Conservation (phyloP, 2,888 invertebrate genomes). For the Tipula unca region DNA sequence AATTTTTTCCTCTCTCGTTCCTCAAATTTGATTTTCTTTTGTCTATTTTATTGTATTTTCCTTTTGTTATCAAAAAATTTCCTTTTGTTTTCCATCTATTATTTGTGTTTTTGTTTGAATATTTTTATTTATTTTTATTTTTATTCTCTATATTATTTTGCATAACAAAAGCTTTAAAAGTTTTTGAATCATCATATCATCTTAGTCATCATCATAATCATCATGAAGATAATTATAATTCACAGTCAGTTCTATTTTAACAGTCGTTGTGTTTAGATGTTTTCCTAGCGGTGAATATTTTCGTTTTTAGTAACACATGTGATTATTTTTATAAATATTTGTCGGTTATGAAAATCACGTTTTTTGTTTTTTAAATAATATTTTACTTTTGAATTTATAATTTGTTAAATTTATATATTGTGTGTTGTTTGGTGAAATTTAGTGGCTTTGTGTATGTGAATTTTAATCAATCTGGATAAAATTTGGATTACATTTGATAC, state of each 20-base stretch:
- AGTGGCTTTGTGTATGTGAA: background rate
- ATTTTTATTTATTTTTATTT: background rate
- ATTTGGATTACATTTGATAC: background rate
- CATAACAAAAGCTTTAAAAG: slow-evolving; percentile 8
- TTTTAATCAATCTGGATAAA: background rate
- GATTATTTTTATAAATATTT: background rate
- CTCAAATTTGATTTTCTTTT: background rate
- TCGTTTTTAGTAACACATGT: background rate
- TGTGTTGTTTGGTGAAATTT: background rate
- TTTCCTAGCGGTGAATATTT: background rate
- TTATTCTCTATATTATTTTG: slow-evolving; percentile 8
- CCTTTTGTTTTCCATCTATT: slow-evolving; percentile 14
- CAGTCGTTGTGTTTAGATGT: background rate
- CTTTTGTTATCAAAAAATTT: slow-evolving; percentile 3
- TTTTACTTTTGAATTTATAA: background rate
- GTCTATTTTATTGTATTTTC: slow-evolving; percentile 8
- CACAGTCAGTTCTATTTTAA: background rate
- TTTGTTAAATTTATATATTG: background rate
- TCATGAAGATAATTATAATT: slow-evolving; percentile 8
- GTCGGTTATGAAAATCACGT: background rate
- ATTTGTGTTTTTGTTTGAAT: background rate
- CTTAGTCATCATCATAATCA: background rate
- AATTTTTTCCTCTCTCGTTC: background rate
- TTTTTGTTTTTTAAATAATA: background rate
- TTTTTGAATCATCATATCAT: background rate